These are phyloP conservation scores for Gasterosteus nipponicus DNA, from an alignment of 2,113 vertebrate genomes.

Conservation along the genomic window DNA sequence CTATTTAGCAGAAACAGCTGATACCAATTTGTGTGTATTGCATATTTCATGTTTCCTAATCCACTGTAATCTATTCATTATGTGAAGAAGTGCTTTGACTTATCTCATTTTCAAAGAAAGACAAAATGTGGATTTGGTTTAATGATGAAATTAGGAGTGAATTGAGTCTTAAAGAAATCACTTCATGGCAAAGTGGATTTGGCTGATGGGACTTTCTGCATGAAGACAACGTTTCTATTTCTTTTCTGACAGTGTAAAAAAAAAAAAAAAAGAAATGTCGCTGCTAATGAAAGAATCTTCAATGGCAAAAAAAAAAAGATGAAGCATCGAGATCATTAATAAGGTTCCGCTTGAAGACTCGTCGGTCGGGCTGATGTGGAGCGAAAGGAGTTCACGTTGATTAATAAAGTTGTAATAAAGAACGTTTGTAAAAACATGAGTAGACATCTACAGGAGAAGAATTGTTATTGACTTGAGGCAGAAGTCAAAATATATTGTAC, in stretches of 20 bases:
- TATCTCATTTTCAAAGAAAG: conserved; percentile 20
- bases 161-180: conserved; percentile 9
- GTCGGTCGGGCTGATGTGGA: not conserved
- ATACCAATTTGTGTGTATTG: not conserved
- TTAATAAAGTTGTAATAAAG: too few species aligned
- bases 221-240: not conserved
- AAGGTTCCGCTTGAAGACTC: not conserved
- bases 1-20: not conserved
- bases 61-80: conserved; percentile 18
- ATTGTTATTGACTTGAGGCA: too few species aligned
- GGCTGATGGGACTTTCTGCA: not conserved
- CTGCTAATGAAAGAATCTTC: conserved; percentile 18
- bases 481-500: too few species aligned
- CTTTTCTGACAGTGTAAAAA: not conserved
- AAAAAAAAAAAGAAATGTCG: not conserved
- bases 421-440: not conserved
- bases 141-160: conserved; percentile 30
- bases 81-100: conserved; percentile 2
- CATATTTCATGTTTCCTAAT: not conserved
- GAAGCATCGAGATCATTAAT: conserved; percentile 36
- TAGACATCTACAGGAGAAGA: not conserved
- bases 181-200: not conserved
- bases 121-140: conserved; percentile 11
- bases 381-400: not conserved
- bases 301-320: conserved; percentile 7